Evolutionary conservation across 2,888 invertebrate species (phyloP), one percentile per base, ranked within the genome.

Genomic region (Morpho deidamia): DNA sequence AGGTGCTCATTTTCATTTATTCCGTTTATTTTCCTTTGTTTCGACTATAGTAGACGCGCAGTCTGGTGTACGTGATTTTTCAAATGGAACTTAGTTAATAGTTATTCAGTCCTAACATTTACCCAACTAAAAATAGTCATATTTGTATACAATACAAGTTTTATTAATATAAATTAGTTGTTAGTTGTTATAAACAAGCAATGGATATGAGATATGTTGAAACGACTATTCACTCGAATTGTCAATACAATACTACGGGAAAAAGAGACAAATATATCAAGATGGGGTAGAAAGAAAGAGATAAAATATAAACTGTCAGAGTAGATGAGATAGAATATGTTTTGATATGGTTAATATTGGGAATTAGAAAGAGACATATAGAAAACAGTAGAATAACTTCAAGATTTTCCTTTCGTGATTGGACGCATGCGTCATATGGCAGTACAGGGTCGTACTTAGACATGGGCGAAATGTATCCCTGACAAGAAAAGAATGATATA

Each of bases 381-480:
- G 68, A 79, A 74, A 76, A 78, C 77, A 80, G 72, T 71, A 62
- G 62, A 67, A 68, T 76, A 74, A 74, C 70, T 72, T 68, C 65
- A 71, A 71, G 68, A n/a, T 73, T 75, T 75, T 74, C 71, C 65
- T 65, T 67, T 72, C 66, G 72, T 66, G 78, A 78, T 83, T 81
- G 81, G 81, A 81, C 88, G 87, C 89, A 87, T 88, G 88, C 88
- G 88, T 85, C 81, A 87, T 74, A 76, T 69, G 58, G 62, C 61
- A 62, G 61, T 51, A 39, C 85, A 86, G 87, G 73, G 71, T 47
- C 62, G 54, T 52, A 59, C 40, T 59, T 35, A n/a, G n/a, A n/a
- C n/a, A n/a, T n/a, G n/a, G n/a, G n/a, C n/a, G n/a, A n/a, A n/a
- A n/a, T n/a, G n/a, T n/a, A n/a, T n/a, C n/a, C n/a, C n/a, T n/a